Evolutionary conservation across 2,888 invertebrate species (phyloP), one percentile per base, ranked within the genome.

Genomic region (Drosophila picticornis): DNA sequence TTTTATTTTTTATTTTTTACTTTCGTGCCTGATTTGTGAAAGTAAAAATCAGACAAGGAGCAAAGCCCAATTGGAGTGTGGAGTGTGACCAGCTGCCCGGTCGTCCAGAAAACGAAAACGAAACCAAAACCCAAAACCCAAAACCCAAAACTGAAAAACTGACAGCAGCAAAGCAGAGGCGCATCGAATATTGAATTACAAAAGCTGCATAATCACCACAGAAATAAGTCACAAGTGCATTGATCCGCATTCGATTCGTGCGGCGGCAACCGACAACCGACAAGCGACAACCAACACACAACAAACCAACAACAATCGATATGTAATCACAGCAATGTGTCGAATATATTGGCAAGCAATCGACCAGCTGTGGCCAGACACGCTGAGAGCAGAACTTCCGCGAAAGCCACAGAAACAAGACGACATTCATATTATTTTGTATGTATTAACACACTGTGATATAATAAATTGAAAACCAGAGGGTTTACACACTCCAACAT

Each of bases 11-110:
- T 43, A n/a, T 19, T 25, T 64, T 29, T 48, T 50, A 16, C 51
- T 51, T 51, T 55, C 43, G 36, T 61, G 72, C 70, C 81, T 87
- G 84, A 90, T 89, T 84, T 84, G 88, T 87, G 76, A 88, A 91
- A 85, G 91, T 73, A 70, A 80, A 74, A 79, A 60, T 55, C 31
- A 75, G 68, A 19, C 48, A 58, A 27, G 10, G 31, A 52, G 63
- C 65, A 25, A 46, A 50, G 48, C 27, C 48, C 22, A 38, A 7
- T 46, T 46, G 40, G 58, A 76, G 76, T 80, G 75, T 46, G 40
- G 58, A 76, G 76, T 80, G 75, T 76, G 75, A 80, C 75, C 75
- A 80, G 76, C 76, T 80, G 57, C 59, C 34, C 32, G 55, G 51
- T 51, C 68, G 43, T 11, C 16, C 53, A 52, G 73, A 72, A 79